Conservation (phyloP, 2,113 vertebrate genomes). For the Pseudopipra pipra region DNA sequence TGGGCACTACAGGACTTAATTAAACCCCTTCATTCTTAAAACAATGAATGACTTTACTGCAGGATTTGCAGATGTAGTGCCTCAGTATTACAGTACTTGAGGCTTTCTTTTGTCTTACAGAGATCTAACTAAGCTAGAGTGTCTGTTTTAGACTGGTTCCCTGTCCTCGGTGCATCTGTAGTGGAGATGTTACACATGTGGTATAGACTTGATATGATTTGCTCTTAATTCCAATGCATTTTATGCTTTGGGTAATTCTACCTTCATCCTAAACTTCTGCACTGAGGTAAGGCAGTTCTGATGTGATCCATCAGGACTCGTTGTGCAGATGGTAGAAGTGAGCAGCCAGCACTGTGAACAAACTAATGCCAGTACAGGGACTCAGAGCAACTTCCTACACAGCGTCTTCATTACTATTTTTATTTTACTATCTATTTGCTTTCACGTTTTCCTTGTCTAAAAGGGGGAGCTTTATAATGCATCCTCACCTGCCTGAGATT, state of each 20-base stretch:
- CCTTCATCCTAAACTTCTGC: neutral
- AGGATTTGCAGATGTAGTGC: neutral
- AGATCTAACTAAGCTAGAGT: neutral
- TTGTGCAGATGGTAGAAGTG: neutral
- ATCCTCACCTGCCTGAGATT: neutral
- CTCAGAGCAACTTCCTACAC: neutral
- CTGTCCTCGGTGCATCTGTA: neutral
- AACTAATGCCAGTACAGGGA: neutral
- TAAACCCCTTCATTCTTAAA: neutral
- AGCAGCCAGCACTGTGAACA: neutral
- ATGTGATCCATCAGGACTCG: fast-evolving
- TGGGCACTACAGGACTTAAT: neutral
- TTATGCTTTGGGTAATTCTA: neutral
- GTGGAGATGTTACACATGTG: fast-evolving
- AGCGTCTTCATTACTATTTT: neutral
- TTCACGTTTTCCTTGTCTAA: neutral
- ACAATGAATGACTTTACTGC: neutral
- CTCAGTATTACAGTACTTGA: neutral
- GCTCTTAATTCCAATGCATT: neutral
- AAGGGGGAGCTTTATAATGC: neutral
- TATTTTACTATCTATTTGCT: neutral
- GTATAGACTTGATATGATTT: neutral
- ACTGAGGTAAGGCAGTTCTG: neutral
- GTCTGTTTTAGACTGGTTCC: neutral
- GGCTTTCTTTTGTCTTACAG: neutral